These are phyloP conservation scores for Elmis aenea DNA, from an alignment of 2,888 invertebrate genomes.

Conservation along the genomic window DNA sequence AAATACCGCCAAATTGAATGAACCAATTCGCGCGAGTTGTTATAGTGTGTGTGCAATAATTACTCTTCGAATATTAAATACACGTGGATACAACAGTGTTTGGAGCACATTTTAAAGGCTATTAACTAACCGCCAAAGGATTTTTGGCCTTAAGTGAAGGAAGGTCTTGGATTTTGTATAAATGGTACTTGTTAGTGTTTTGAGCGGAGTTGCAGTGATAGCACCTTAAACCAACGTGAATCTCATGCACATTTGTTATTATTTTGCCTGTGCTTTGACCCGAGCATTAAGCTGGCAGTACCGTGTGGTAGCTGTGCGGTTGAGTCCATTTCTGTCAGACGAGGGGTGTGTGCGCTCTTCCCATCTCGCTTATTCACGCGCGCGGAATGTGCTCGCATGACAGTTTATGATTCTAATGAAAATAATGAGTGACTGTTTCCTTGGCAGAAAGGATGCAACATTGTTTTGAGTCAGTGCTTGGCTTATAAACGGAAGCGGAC, in stretches of 20 bases:
- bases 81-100: constrained; percentile 11
- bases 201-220: constrained; percentile 7
- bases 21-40: background rate
- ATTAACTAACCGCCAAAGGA: too few species aligned
- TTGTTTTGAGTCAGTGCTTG: constrained; percentile 23
- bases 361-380: constrained; percentile 25
- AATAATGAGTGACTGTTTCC: constrained; percentile 20
- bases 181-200: too few species aligned
- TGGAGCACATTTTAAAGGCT: too few species aligned
- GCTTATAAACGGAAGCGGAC: constrained; percentile 21
- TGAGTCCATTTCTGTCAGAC: constrained; percentile 48
- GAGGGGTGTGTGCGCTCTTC: constrained; percentile 44
- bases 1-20: constrained; percentile 7
- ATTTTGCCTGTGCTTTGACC: constrained; percentile 64
- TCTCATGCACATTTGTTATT: constrained; percentile 67
- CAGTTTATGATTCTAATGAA: constrained; percentile 20
- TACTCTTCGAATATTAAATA: constrained; percentile 3
- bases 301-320: constrained; percentile 47
- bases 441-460: constrained; percentile 19
- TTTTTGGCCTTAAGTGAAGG: too few species aligned
- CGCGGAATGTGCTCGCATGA: constrained; percentile 21
- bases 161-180: too few species aligned
- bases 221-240: constrained; percentile 33
- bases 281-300: constrained; percentile 44
- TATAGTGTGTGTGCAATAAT: background rate